Percentiles rank a stretch among this genome's conserved stretches.
These are phyloP conservation scores for Alectoris magna DNA, from an alignment of 2,797 vertebrate genomes.

Conservation along the genomic window DNA sequence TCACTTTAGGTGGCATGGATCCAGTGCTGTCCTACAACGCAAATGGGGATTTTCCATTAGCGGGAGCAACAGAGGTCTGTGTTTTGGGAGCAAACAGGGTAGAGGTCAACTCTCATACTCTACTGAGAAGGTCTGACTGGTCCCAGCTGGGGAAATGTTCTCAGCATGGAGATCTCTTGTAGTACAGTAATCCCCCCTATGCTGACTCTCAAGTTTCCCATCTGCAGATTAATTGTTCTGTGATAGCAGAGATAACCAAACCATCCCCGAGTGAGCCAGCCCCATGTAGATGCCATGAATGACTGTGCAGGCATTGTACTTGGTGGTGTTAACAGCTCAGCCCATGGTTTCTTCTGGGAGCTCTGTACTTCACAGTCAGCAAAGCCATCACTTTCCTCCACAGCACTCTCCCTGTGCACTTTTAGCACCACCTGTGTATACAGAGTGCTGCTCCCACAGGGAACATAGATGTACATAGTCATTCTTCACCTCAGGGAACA, in stretches of 20 bases:
- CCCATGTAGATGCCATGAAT: neutral
- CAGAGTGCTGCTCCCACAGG: neutral
- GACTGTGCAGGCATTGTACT: neutral
- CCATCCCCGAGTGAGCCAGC: accelerated
- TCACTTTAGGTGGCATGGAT: conserved; percentile 20
- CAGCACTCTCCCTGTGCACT: neutral
- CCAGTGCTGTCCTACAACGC: neutral
- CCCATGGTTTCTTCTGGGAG: neutral
- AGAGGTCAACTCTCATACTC: conserved; percentile 38
- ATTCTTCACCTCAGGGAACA: neutral
- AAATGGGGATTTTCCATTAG: conserved; percentile 59
- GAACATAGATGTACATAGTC: accelerated
- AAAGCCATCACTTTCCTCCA: neutral
- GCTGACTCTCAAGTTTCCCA: neutral
- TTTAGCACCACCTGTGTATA: neutral
- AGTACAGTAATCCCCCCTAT: neutral
- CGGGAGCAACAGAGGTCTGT: conserved; percentile 9
- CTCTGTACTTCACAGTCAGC: neutral
- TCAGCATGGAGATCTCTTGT: neutral
- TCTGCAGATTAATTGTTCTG: conserved; percentile 6
- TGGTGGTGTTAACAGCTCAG: neutral
- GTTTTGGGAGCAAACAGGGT: neutral
- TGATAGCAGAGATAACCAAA: neutral
- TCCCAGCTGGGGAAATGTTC: conserved; percentile 57
- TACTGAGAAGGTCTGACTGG: conserved; percentile 30